Base-by-base conservation (phyloP, 2,888 invertebrate genomes). In the Synergus itoensis region DNA sequence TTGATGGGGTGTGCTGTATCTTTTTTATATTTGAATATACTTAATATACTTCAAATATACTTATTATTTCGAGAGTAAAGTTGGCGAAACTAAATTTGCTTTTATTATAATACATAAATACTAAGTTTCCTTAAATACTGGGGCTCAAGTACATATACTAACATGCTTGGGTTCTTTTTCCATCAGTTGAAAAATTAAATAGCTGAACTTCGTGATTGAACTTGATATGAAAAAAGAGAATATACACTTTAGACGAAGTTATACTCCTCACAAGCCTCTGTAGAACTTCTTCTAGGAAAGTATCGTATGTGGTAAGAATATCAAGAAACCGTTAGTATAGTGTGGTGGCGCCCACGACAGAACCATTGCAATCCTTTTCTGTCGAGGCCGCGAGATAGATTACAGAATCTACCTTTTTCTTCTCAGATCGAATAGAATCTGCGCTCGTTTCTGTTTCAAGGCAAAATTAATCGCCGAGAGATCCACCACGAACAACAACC, bases 281-380 rank as follows among this genome's bases (percentile, higher is more conserved):
- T 73, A 79, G 82, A 82, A 82, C 81, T 82, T 83, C 79, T 83
- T 84, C 81, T 79, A 79, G 80, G 84, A 83, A 84, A 83, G 83
- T 79, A 77, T 63, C 77, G 63, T 76, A 28, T 76, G 76, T 21
- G 76, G 60, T 60, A 77, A 36, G 79, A 79, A 79, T 80, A 81
- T 81, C 57, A 62, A 78, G 79, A 77, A 78, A 83, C 84, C 84
- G 84, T 84, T 84, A 84, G 79, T 80, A 63, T 64, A 65, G 76
- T 77, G 77, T 64, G 69, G 76, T 77, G 77, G 78, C 81, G 77
- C 78, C 80, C 81, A 81, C 81, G 77, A 81, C 79, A 64, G 80
- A 82, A 82, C 80, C 79, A 75, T 82, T 82, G 82, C 82, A 81
- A 79, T 78, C 77, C 77, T 45, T 75, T 36, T 67, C 78, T 60